These are phyloP conservation scores for Papilio dardanus DNA, from an alignment of 1,140 invertebrate species.

Conservation along the genomic window DNA sequence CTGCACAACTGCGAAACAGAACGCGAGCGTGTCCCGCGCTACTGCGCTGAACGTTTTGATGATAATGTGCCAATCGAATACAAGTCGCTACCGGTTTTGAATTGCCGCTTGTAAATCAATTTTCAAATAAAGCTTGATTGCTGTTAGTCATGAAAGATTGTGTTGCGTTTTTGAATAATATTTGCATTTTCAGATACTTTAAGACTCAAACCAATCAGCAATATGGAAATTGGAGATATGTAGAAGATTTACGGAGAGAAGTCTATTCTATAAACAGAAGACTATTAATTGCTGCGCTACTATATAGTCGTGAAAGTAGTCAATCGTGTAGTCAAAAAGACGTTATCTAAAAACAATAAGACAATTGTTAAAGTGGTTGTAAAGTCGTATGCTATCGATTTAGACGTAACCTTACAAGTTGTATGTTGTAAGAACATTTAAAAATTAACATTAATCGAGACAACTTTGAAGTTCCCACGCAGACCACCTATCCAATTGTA, in stretches of 20 bases:
- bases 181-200: slow-evolving; percentile 1
- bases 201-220: neutral
- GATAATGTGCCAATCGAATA: slow-evolving; percentile 21
- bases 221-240: neutral
- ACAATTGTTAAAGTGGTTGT: neutral
- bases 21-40: neutral
- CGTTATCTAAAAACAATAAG: neutral
- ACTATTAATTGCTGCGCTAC: neutral
- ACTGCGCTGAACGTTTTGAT: slow-evolving; percentile 17
- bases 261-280: neutral
- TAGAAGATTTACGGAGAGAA: neutral
- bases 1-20: neutral
- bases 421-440: slow-evolving; percentile 2
- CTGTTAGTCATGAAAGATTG: slow-evolving; percentile 21
- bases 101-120: slow-evolving; percentile 16
- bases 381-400: neutral
- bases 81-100: slow-evolving; percentile 19
- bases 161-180: neutral
- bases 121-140: slow-evolving; percentile 22
- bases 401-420: neutral
- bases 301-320: neutral
- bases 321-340: neutral
- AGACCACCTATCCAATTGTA: slow-evolving; percentile 3
- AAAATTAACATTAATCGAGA: slow-evolving; percentile 3
- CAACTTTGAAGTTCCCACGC: neutral